A percentile compares a stretch with the other conserved stretches of the same genome.
These are phyloP conservation scores for Narcine bancroftii DNA, from an alignment of 2,113 vertebrate genomes.

Conservation along the genomic window DNA sequence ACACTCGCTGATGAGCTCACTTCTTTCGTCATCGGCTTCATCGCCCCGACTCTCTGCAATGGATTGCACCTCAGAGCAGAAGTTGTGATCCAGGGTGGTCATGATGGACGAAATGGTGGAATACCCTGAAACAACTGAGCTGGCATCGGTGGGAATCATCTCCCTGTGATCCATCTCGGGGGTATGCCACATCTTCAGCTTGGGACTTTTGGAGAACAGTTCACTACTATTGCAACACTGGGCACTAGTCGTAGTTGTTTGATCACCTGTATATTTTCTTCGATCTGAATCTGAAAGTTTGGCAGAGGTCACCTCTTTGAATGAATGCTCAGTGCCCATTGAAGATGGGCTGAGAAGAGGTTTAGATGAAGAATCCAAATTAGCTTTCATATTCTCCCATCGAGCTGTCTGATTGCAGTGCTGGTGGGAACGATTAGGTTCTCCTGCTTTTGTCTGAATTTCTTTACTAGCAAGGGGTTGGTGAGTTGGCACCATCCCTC, in stretches of 20 bases:
- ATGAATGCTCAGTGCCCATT: not conserved
- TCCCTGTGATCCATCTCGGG: slow-evolving; percentile 38
- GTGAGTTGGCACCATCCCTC: slow-evolving; percentile 41
- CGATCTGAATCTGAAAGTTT: not conserved
- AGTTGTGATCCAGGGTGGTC: slow-evolving; percentile 79
- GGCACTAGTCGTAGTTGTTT: not conserved
- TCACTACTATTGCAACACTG: not conserved
- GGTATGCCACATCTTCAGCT: not conserved
- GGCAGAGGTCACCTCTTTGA: not conserved
- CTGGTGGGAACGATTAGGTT: not conserved
- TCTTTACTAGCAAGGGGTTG: slow-evolving; percentile 18
- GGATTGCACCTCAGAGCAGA: slow-evolving; percentile 58
- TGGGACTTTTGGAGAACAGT: not conserved
- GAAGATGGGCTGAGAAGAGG: not conserved
- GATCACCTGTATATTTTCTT: not conserved
- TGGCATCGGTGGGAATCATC: slow-evolving; percentile 54
- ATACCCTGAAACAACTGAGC: slow-evolving; percentile 89
- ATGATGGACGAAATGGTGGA: slow-evolving; percentile 92
- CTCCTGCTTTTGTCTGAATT: not conserved
- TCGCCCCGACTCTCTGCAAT: slow-evolving; percentile 70
- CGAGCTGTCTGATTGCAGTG: not conserved
- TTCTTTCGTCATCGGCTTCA: slow-evolving; percentile 86
- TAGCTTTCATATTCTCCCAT: not conserved
- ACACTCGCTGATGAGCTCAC: slow-evolving; percentile 70
- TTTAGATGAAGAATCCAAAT: not conserved